Conservation (phyloP, 2,797 vertebrate species). For the Euthynnus affinis region DNA sequence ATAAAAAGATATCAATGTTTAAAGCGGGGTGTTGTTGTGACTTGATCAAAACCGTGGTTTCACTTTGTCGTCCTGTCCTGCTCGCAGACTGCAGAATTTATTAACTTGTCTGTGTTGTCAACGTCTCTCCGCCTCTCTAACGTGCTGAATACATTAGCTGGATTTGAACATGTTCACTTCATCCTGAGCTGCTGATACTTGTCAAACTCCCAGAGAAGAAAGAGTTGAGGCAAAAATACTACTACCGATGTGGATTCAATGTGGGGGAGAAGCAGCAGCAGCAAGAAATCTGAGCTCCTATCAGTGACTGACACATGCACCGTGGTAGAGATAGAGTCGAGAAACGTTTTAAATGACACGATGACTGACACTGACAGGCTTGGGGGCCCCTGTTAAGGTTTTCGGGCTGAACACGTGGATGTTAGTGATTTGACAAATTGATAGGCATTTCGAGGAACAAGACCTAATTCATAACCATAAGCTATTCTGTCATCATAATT, state of each 20-base stretch:
- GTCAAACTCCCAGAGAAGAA: constrained; percentile 60
- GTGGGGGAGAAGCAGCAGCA: constrained; percentile 39
- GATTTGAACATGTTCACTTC: constrained; percentile 52
- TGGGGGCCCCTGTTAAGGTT: constrained; percentile 61
- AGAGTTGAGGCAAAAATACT: constrained; percentile 43
- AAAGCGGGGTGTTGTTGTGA: constrained; percentile 72
- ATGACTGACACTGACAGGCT: constrained; percentile 75
- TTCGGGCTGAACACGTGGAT: constrained; percentile 59
- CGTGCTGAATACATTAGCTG: constrained; percentile 57
- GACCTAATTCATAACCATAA: constrained; percentile 77
- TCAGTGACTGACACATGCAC: constrained; percentile 65
- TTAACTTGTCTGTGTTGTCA: constrained; percentile 51
- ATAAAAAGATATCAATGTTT: constrained; percentile 99
- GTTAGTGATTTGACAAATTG: constrained; percentile 80
- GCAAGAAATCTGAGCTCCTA: constrained; percentile 55
- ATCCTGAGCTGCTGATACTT: constrained; percentile 59
- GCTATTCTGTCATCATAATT: constrained; percentile 80
- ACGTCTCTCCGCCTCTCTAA: constrained; percentile 45
- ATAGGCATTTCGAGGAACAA: constrained; percentile 73
- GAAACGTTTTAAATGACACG: constrained; percentile 60
- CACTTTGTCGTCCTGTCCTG: constrained; percentile 42
- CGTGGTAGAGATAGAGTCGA: constrained; percentile 48
- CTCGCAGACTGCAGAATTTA: constrained; percentile 22
- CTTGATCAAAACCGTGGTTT: constrained; percentile 37
- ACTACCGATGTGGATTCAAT: constrained; percentile 41